Base-by-base conservation (phyloP, 2,888 invertebrate species). In the Halocaridina rubra region DNA sequence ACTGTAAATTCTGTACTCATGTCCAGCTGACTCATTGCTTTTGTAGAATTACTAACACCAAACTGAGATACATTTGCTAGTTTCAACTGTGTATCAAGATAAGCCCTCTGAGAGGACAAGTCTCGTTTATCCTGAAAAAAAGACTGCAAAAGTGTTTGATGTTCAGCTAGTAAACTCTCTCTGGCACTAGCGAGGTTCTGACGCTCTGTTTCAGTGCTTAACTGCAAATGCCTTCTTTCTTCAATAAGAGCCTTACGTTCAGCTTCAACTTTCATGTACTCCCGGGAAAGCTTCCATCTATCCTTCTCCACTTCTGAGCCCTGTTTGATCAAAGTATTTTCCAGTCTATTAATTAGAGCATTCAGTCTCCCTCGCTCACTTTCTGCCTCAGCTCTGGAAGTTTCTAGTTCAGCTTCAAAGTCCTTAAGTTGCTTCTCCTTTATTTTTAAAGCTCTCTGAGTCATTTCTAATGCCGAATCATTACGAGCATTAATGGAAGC, bases 351-450 rank as follows among this genome's bases (percentile, higher is more conserved):
- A 5, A 86, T 81, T 24, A 86, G 76, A 24, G 76, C 27, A 69
- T 75, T 86, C n/a, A 86, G 75, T n/a, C 86, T 29, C 7, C 59
- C 72, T 32, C 86, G 61, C 61, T 86, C 86, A 71, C 78, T 76
- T 29, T 82, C 86, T 10, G 72, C 33, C 27, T 86, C 86, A 27
- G 80, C 79, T 30, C 76, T 78, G 4, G 82, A 61, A 1, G 72
- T 61, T 24, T 69, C 39, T 30, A 86, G 33, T 30, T 86, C 57
- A 8, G 32, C 75, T 71, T 86, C 86, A 79, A 72, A 80, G 22
- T 86, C 82, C n/a, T 82, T 71, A n/a, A 86, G 22, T 46, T 86
- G 86, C 33, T 82, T 82, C 72, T 86, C 86, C 39, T 82, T 86
- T 16, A 86, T 80, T 76, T 86, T 75, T 13, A 86, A 67, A 16